These are phyloP conservation scores for Hystrix cristata DNA, from an alignment of 2,113 vertebrate genomes.

Conservation along the genomic window DNA sequence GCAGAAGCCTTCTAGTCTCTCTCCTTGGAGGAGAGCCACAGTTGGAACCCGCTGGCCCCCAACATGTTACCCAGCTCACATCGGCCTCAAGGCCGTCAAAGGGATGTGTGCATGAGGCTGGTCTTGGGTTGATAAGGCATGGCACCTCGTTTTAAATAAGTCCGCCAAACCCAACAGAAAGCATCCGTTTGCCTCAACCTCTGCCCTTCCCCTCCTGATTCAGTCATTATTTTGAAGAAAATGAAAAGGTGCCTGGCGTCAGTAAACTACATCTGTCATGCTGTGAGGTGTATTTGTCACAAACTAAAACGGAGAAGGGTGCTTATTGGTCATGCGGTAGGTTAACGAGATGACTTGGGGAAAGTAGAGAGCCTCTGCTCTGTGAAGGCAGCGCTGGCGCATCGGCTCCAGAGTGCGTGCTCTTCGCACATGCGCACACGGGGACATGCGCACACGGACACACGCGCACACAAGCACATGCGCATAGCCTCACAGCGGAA, in stretches of 20 bases:
- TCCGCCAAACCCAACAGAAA: not conserved
- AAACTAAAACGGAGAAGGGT: not conserved
- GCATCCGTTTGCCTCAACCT: no score
- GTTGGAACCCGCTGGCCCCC: not conserved
- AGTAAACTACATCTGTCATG: accelerated
- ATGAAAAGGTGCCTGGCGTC: not conserved
- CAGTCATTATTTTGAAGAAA: not conserved
- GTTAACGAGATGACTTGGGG: not conserved
- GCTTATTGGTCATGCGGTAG: no score
- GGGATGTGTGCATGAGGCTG: not conserved
- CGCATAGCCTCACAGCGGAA: not conserved
- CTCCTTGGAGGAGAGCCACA: not conserved
- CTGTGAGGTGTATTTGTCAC: accelerated
- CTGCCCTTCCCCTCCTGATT: not conserved
- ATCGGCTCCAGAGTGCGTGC: not conserved
- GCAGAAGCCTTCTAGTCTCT: not conserved
- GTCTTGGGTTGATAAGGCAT: not conserved
- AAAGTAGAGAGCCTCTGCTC: not conserved
- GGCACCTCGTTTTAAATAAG: not conserved
- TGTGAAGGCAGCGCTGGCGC: not conserved
- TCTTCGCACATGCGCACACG: no score
- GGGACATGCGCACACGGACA: no score
- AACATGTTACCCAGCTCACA: not conserved
- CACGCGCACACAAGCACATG: no score
- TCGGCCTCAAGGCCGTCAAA: not conserved